These are phyloP conservation scores for Entomobrya multifasciata DNA, from an alignment of 2,888 invertebrate genomes.

Conservation along the genomic window DNA sequence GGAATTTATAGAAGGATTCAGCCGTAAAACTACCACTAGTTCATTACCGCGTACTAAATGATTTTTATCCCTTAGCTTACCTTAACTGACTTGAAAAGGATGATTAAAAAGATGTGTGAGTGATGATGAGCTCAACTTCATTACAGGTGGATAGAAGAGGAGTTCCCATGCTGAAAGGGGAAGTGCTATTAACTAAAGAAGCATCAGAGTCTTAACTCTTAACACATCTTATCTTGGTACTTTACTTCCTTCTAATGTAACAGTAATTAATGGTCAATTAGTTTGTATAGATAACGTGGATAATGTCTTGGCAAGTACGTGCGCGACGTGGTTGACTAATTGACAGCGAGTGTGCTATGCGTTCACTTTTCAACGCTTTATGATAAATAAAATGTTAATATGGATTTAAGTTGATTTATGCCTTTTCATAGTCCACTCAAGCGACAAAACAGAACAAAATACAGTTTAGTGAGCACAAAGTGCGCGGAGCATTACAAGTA, in stretches of 20 bases:
- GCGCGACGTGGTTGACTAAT: conserved; percentile 20
- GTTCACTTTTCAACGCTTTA: no score
- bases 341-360: not conserved
- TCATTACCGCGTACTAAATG: conserved; percentile 23
- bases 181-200: conserved; percentile 10
- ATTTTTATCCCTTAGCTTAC: not conserved
- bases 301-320: not conserved
- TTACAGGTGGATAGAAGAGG: not conserved
- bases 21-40: conserved; percentile 19
- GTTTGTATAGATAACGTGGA: not conserved
- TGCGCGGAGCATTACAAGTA: not conserved
- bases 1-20: conserved; percentile 43
- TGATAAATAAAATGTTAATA: not conserved
- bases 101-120: not conserved
- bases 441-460: not conserved
- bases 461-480: not conserved
- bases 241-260: no score
- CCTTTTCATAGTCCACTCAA: conserved; percentile 4
- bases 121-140: conserved; percentile 8
- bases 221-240: no score
- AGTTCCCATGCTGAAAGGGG: conserved; percentile 4
- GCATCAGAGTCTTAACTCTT: no score
- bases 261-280: not conserved
- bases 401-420: conserved; percentile 2
- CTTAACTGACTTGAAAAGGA: conserved; percentile 3